Percentiles rank a stretch among this genome's conserved stretches.
Conservation (phyloP, 2,797 vertebrate genomes). For the Steatocranus sp. region DNA sequence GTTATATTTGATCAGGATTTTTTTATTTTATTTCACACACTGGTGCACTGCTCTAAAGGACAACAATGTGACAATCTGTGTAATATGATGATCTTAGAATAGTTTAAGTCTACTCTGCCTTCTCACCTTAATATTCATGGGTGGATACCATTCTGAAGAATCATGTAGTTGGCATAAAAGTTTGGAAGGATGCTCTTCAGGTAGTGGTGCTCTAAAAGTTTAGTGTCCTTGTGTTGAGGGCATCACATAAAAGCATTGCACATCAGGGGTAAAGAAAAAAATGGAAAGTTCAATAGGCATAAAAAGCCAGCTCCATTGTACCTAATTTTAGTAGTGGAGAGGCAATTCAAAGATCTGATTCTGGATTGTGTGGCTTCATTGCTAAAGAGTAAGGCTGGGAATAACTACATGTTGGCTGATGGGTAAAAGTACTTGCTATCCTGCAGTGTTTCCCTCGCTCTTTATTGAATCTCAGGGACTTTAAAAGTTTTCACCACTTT, state of each 20-base stretch:
- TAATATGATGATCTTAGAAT: neutral
- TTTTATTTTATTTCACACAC: neutral
- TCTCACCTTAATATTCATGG: neutral
- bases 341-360: neutral
- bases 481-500: neutral
- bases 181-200: neutral
- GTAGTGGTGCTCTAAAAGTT: neutral
- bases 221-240: neutral
- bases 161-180: neutral
- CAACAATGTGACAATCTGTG: neutral
- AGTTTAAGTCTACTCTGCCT: neutral
- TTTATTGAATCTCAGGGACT: neutral
- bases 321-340: neutral
- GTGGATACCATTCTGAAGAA: neutral
- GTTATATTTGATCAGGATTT: neutral
- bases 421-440: neutral
- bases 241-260: neutral
- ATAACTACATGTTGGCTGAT: neutral
- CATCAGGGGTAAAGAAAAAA: neutral
- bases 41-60: neutral
- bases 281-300: neutral
- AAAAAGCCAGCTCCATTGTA: neutral
- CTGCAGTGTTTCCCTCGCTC: neutral
- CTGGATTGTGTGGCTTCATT: neutral
- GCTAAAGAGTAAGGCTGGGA: neutral